Evolutionary conservation across 2,797 vertebrate species (phyloP).

Genomic region (Rhynchotus rufescens): DNA sequence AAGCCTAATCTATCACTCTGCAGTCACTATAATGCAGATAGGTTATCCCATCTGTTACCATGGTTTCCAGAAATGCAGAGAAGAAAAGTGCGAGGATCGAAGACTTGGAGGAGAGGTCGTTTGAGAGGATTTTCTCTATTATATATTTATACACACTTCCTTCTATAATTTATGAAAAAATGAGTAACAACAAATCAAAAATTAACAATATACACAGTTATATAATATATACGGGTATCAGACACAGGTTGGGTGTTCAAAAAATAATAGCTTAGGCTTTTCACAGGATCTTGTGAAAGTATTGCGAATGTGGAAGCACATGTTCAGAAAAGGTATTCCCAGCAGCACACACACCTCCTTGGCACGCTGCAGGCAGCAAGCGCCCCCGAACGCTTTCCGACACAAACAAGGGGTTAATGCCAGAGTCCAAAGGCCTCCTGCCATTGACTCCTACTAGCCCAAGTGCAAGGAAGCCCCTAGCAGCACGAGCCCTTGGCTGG

Average conservation of each 20-base stretch:
- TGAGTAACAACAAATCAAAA: not conserved
- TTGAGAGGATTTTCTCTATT: not conserved
- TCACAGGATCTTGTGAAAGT: rapidly evolving
- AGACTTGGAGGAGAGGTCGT: not conserved
- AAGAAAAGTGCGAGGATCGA: not conserved
- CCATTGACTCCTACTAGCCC: not conserved
- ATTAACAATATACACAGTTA: not conserved
- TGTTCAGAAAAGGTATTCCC: not conserved
- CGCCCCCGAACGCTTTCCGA: not conserved
- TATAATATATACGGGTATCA: not conserved
- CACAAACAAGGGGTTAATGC: rapidly evolving
- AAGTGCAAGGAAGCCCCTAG: not conserved
- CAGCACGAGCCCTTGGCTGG: not conserved
- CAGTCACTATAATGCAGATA: not conserved
- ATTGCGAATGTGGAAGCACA: not conserved
- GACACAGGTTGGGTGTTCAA: not conserved
- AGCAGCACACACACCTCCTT: not conserved
- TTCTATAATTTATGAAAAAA: not conserved
- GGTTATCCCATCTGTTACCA: constrained; percentile 45
- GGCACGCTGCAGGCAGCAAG: not conserved
- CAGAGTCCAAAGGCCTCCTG: not conserved
- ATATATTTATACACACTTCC: not conserved
- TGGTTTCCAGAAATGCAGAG: constrained; percentile 34
- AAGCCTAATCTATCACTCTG: not conserved
- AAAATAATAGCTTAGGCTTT: not conserved